Percentiles rank a stretch among this genome's conserved stretches.
Conservation (phyloP, 2,888 invertebrate genomes). For the Limnephilus rhombicus region DNA sequence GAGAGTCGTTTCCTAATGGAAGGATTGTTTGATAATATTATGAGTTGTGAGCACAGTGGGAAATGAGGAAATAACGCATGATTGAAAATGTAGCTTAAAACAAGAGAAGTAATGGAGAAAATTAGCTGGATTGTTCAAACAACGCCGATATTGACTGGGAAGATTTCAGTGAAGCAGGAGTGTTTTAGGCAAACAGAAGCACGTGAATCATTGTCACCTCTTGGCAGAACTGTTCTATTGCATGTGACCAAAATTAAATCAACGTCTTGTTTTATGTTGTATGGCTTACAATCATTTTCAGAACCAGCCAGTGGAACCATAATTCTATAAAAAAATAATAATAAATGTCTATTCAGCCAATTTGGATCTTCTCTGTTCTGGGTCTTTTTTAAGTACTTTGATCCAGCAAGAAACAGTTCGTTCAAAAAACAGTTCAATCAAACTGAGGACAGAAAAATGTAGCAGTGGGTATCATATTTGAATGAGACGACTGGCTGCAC, state of each 20-base stretch:
- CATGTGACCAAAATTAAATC: background rate
- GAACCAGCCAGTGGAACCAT: too few species aligned
- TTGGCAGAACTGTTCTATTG: background rate
- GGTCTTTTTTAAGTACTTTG: too few species aligned
- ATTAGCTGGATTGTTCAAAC: background rate
- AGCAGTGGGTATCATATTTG: background rate
- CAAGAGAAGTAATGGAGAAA: background rate
- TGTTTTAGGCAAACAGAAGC: background rate
- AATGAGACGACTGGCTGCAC: background rate
- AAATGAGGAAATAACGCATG: background rate
- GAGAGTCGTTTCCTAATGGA: background rate
- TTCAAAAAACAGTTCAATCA: too few species aligned
- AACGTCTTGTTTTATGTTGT: too few species aligned
- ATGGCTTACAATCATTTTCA: too few species aligned
- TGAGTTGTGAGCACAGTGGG: background rate
- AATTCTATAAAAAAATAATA: too few species aligned
- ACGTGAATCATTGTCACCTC: background rate
- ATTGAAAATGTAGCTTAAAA: background rate
- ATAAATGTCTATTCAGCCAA: too few species aligned
- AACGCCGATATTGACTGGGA: background rate
- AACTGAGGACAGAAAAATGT: too few species aligned
- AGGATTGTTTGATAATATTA: background rate
- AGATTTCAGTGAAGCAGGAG: background rate
- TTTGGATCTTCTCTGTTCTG: too few species aligned
- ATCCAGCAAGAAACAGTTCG: too few species aligned